Base-by-base conservation (phyloP, 2,888 invertebrate species). In the Dryobotodes eremita region DNA sequence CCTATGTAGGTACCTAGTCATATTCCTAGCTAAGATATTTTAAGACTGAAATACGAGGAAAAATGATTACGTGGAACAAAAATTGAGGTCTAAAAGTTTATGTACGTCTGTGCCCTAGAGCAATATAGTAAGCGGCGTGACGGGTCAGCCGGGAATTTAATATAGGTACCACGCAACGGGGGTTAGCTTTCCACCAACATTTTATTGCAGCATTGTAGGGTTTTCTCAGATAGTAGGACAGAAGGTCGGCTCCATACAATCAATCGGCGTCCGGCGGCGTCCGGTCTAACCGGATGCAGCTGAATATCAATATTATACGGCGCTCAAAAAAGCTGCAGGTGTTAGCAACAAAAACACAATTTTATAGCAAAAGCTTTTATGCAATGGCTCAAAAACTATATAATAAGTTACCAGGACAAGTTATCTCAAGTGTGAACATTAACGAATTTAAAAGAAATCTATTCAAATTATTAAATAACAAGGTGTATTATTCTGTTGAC, bases 131-230 rank as follows among this genome's bases (percentile, higher is more conserved):
- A 79, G 65, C 59, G 13, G 36, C 55, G 77, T 76, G 78, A 69
- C 78, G 75, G 88, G 86, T 88, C 86, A 86, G 73, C 77, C 42
- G 42, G 50, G 86, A 86, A 88, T 86, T 86, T 86, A 86, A 86
- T 86, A 86, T 77, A 36, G 31, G 31, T 36, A 85, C 78, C 75
- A 77, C 80, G 77, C 83, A 79, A 80, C 83, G 62, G 86, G 86
- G 83, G 78, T 79, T 76, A 70, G 83, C 86, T 87, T 79, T 79
- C 55, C 75, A 53, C 83, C 50, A 83, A 85, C 78, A 88, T 75
- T 86, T 80, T 86, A 86, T 80, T 85, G 86, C 79, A 61, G 68
- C 65, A 71, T 74, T 76, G 73, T 77, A 53, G 61, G 65, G 71
- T 77, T 71, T 20, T 11, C 48, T 6, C 5, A 61, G 8, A 26